These are phyloP conservation scores for Limenitis camilla DNA, from an alignment of 2,888 invertebrate genomes.

Conservation along the genomic window DNA sequence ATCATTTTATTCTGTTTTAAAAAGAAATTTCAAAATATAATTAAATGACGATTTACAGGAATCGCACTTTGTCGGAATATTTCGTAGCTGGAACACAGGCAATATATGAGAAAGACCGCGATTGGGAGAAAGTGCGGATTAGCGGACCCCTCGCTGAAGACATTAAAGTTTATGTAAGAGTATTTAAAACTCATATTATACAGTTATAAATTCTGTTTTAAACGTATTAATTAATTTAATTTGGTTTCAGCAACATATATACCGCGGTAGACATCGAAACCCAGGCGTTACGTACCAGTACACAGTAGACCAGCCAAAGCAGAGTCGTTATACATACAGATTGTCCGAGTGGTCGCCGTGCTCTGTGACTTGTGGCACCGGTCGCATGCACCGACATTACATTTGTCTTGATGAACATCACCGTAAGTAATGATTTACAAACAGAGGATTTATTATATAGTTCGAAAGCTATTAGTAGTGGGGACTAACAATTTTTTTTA, in stretches of 20 bases:
- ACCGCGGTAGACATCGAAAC: constrained; percentile 82
- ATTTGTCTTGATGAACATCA: constrained; percentile 54
- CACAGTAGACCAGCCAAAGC: constrained; percentile 76
- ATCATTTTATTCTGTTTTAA: too few species aligned
- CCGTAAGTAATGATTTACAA: constrained; percentile 46
- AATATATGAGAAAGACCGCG: constrained; percentile 84
- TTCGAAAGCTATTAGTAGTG: too few species aligned
- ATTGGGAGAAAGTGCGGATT: constrained; percentile 86
- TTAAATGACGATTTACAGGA: constrained; percentile 54
- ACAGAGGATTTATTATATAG: too few species aligned
- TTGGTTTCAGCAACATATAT: constrained; percentile 74
- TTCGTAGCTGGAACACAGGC: constrained; percentile 85
- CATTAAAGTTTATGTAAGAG: constrained; percentile 84
- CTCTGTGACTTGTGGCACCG: constrained; percentile 84
- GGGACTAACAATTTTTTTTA: not conserved
- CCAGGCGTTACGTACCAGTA: constrained; percentile 90
- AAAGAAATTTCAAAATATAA: not conserved
- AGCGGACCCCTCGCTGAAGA: constrained; percentile 88
- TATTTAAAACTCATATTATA: not conserved
- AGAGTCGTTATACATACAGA: constrained; percentile 81
- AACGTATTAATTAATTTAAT: not conserved
- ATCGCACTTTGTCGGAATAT: constrained; percentile 84
- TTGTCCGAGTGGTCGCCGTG: constrained; percentile 89
- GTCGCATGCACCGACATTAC: constrained; percentile 73
- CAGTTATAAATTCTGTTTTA: not conserved